These are phyloP conservation scores for Trichopria drosophilae DNA, from an alignment of 2,888 invertebrate genomes.

Conservation along the genomic window DNA sequence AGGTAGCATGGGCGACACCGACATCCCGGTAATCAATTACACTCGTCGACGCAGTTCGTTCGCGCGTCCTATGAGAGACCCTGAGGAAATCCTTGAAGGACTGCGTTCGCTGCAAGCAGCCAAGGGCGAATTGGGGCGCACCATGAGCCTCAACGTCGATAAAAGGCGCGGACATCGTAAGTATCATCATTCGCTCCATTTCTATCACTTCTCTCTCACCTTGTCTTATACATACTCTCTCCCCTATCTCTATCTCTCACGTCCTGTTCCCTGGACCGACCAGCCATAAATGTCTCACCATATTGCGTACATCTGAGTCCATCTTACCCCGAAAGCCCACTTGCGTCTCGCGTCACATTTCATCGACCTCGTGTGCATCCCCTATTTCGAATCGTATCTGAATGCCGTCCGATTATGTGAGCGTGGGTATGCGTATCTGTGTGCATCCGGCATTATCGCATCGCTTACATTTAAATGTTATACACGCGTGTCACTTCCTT, in stretches of 20 bases:
- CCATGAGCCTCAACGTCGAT: constrained; percentile 74
- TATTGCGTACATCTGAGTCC: too few species aligned
- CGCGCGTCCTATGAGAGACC: constrained; percentile 73
- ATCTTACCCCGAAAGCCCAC: too few species aligned
- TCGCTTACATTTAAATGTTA: constrained; percentile 27
- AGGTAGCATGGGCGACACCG: constrained; percentile 59
- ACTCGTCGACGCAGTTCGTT: constrained; percentile 77
- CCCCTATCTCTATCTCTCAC: constrained; percentile 8
- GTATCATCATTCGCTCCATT: constrained; percentile 53
- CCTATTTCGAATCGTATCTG: too few species aligned
- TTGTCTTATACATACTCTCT: constrained; percentile 13
- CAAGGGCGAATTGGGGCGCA: constrained; percentile 79
- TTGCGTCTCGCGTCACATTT: too few species aligned
- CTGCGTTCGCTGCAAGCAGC: constrained; percentile 74
- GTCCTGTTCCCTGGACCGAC: too few species aligned
- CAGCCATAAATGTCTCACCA: too few species aligned
- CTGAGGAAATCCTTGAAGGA: constrained; percentile 70
- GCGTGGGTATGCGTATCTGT: constrained; percentile 13
- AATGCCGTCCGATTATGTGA: not conserved
- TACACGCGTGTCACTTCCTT: constrained; percentile 15
- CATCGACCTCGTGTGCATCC: too few species aligned
- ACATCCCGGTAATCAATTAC: constrained; percentile 62
- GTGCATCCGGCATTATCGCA: constrained; percentile 23
- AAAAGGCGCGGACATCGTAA: constrained; percentile 70
- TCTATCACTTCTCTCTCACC: constrained; percentile 43